Conservation (phyloP, 2,113 vertebrate genomes). For the Acanthisitta chloris region DNA sequence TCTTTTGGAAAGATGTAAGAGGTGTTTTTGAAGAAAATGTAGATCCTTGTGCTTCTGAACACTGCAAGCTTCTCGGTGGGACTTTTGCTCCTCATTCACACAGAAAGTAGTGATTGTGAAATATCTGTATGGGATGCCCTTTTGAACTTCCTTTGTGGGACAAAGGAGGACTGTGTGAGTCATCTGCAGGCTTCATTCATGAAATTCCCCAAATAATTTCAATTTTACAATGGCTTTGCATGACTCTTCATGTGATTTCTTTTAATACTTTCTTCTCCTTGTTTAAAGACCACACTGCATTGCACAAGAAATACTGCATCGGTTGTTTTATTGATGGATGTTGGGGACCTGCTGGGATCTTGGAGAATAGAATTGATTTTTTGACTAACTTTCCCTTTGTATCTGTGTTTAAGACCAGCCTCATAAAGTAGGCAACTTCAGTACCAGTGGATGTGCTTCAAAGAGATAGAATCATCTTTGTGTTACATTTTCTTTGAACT, state of each 20-base stretch:
- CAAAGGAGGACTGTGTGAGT: neutral
- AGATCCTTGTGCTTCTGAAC: neutral
- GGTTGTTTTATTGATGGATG: slow-evolving; percentile 9
- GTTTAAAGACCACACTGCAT: neutral
- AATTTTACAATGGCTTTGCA: neutral
- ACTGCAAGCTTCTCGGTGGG: neutral
- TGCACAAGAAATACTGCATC: neutral
- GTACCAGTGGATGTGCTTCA: neutral
- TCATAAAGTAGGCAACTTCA: neutral
- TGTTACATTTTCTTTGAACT: neutral
- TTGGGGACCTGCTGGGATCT: neutral
- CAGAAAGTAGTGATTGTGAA: neutral
- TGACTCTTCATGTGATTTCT: neutral
- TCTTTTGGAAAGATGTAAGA: neutral
- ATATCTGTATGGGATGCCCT: neutral
- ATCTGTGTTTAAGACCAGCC: neutral
- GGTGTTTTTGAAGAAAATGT: neutral
- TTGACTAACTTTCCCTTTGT: slow-evolving; percentile 16
- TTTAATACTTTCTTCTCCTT: neutral
- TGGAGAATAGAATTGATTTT: slow-evolving; percentile 10
- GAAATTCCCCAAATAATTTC: neutral
- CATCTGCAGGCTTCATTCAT: neutral
- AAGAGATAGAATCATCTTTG: neutral
- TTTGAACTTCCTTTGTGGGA: neutral
- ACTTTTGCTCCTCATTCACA: neutral